Evolutionary conservation across 2,797 vertebrate genomes (phyloP).

Genomic region (Hoplostethus atlanticus): DNA sequence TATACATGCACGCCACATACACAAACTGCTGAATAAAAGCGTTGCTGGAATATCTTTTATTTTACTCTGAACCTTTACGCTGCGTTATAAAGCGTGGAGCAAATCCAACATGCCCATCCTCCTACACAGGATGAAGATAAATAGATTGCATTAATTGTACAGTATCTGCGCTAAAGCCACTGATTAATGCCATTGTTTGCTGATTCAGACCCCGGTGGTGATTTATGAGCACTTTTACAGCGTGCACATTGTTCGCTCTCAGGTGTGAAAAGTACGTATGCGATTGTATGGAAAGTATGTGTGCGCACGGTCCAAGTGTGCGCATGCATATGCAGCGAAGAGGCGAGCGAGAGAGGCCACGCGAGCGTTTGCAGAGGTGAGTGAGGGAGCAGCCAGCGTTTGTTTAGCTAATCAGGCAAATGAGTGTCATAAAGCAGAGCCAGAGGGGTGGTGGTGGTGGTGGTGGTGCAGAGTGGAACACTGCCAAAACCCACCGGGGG

Average conservation of each 20-base stretch:
- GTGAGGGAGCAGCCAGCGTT: constrained; percentile 59
- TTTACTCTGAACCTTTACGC: constrained; percentile 28
- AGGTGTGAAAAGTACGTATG: constrained; percentile 21
- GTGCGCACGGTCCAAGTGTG: neutral
- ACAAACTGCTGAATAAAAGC: constrained; percentile 49
- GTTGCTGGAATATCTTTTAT: constrained; percentile 39
- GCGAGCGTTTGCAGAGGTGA: constrained; percentile 43
- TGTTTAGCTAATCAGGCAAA: constrained; percentile 83
- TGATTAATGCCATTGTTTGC: constrained; percentile 76
- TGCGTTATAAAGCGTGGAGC: constrained; percentile 35
- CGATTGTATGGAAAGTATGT: neutral
- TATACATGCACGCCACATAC: constrained; percentile 19
- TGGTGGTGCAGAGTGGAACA: constrained; percentile 16
- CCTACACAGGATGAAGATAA: constrained; percentile 71
- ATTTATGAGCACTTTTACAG: constrained; percentile 79
- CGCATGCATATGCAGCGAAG: constrained; percentile 5
- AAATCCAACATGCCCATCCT: constrained; percentile 47
- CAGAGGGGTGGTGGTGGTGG: constrained; percentile 42
- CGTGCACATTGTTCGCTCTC: constrained; percentile 58
- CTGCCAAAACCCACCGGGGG: constrained; percentile 39
- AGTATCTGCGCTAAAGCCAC: constrained; percentile 66
- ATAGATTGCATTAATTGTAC: constrained; percentile 77
- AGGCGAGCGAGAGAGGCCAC: constrained; percentile 18
- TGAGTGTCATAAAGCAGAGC: constrained; percentile 72
- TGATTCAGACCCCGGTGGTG: constrained; percentile 64